A percentile compares a stretch with the other conserved stretches of the same genome.
phyloP scores from a whole-genome alignment of 2,113 vertebrate species.

The Rattus rattus region DNA sequence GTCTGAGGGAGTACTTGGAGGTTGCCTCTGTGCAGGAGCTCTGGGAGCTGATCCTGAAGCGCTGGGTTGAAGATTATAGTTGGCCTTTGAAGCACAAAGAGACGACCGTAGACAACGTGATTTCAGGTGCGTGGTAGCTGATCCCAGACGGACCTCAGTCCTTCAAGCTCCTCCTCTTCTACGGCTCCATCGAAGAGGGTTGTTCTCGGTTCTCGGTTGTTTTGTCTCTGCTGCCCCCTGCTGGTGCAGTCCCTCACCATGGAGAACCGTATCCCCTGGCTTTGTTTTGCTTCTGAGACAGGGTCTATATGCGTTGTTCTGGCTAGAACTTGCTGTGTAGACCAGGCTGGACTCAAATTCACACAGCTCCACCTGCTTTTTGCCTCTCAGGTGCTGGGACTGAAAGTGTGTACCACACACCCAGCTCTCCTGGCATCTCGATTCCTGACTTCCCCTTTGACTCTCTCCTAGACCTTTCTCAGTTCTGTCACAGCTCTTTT shows the following conservation, averaged over 20 bases:
- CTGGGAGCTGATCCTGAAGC: conserved; percentile 74
- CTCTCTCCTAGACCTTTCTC: not conserved
- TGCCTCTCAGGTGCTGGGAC: not conserved
- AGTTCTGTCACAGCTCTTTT: not conserved
- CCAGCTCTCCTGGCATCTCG: not conserved
- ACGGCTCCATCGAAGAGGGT: not conserved
- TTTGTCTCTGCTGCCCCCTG: not conserved
- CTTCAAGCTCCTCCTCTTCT: not conserved
- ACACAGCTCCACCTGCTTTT: not conserved
- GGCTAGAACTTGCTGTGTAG: not conserved
- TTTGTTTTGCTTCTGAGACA: not conserved
- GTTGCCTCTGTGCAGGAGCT: conserved; percentile 70
- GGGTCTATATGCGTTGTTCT: not conserved
- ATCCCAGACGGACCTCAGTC: not conserved
- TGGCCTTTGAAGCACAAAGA: conserved; percentile 55
- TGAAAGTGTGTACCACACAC: not conserved
- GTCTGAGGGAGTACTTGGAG: conserved; percentile 73
- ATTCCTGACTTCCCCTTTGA: not conserved
- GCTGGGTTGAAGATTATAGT: conserved; percentile 78
- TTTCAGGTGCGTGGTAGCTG: not conserved
- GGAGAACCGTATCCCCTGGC: not conserved
- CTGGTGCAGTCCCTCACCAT: not conserved
- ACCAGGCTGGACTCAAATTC: not conserved
- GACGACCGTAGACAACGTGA: not conserved
- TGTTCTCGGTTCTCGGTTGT: not conserved